Conservation (phyloP, 1,140 invertebrate species). For the Neoseiulus cucumeris region DNA sequence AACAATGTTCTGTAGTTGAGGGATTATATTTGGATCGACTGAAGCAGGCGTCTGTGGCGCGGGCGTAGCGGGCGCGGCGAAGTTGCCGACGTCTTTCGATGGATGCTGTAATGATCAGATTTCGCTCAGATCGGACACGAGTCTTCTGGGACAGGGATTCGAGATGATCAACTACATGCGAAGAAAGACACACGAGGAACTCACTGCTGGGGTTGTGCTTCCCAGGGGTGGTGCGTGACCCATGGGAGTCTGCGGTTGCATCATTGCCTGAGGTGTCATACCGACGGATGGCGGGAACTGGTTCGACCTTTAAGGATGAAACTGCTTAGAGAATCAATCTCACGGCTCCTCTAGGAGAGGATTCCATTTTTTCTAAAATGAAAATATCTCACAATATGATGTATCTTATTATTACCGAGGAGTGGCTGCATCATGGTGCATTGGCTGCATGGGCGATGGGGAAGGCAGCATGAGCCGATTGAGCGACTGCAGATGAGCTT, state of each 20-base stretch:
- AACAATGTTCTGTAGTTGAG: conserved; percentile 88
- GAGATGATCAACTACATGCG: too few species aligned
- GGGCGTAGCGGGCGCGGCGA: conserved; percentile 34
- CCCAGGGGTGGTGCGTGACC: conserved; percentile 17
- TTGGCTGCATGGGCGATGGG: conserved; percentile 17
- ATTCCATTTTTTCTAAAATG: too few species aligned
- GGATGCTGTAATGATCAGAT: conserved; percentile 28
- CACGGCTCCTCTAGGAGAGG: neutral
- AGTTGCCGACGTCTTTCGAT: neutral
- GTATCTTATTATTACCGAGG: neutral
- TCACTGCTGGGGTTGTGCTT: conserved; percentile 13
- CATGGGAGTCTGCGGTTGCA: conserved; percentile 74
- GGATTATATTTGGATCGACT: conserved; percentile 75
- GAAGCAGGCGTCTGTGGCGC: conserved; percentile 86
- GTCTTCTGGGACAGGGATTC: neutral
- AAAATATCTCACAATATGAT: too few species aligned
- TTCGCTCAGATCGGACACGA: conserved; percentile 41
- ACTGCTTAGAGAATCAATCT: neutral
- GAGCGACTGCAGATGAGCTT: conserved; percentile 20
- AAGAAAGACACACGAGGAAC: conserved; percentile 13
- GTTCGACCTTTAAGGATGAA: conserved; percentile 16
- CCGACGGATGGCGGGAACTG: conserved; percentile 14
- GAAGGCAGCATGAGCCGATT: conserved; percentile 19
- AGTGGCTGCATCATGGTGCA: conserved; percentile 16
- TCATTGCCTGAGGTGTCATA: conserved; percentile 44